These are phyloP conservation scores for Acrocyrtus sp. DNA, from an alignment of 2,888 invertebrate genomes.

Conservation along the genomic window DNA sequence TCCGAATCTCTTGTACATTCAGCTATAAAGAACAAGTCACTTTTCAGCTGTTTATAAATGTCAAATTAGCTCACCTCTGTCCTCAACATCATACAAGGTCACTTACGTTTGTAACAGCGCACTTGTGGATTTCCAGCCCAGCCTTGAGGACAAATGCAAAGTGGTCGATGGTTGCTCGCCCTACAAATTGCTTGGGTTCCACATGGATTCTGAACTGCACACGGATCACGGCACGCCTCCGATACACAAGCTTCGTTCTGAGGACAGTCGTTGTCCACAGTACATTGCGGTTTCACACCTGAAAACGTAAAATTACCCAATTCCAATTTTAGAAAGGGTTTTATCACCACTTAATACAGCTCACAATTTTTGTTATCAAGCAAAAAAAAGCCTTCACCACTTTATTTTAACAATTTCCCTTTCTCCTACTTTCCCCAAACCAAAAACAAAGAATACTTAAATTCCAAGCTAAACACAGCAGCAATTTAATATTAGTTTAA, in stretches of 20 bases:
- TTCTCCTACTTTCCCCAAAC: no score
- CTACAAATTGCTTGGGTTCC: slow-evolving; percentile 83
- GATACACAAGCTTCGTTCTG: slow-evolving; percentile 83
- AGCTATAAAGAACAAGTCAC: slow-evolving; percentile 70
- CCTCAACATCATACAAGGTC: no score
- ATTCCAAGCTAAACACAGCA: no score
- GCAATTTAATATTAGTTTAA: no score
- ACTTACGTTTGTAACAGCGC: slow-evolving; percentile 86
- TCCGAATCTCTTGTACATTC: slow-evolving; percentile 82
- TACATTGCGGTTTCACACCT: slow-evolving; percentile 58
- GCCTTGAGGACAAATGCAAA: slow-evolving; percentile 84
- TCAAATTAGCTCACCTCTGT: background rate
- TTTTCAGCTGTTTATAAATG: background rate
- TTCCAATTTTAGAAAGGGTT: no score
- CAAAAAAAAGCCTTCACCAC: no score
- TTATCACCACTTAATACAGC: no score
- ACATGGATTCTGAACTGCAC: slow-evolving; percentile 81
- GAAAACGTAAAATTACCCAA: no score
- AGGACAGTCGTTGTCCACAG: slow-evolving; percentile 73
- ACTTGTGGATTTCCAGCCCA: slow-evolving; percentile 89
- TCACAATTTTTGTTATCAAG: no score
- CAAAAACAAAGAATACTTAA: no score
- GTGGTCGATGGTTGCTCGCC: slow-evolving; percentile 80
- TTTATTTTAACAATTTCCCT: no score
- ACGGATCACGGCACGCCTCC: slow-evolving; percentile 83